phyloP scores from a whole-genome alignment of 2,113 vertebrate genomes.

The Sphyrna mokarran region DNA sequence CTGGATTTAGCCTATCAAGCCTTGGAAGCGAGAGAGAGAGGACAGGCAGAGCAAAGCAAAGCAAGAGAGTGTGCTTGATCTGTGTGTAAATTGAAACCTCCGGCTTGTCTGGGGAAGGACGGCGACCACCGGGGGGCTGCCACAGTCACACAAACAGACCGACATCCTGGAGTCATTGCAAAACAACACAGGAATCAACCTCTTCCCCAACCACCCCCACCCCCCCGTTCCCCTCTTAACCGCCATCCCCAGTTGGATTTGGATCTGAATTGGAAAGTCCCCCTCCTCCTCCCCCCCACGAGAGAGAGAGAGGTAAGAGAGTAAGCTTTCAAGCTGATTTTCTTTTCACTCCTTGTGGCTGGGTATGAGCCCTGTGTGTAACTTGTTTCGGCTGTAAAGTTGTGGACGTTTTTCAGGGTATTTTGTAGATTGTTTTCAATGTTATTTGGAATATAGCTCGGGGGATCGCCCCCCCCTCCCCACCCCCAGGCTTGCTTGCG shows the following conservation, averaged over 20 bases:
- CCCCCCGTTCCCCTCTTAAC: background rate
- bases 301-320: constrained; percentile 11
- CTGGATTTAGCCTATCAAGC: constrained; percentile 30
- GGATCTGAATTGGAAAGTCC: background rate
- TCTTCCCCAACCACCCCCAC: no score
- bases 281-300: no score
- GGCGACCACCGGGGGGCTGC: background rate
- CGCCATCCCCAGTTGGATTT: background rate
- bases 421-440: background rate
- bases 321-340: background rate
- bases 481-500: background rate
- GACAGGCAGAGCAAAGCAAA: background rate
- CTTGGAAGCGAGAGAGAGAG: background rate
- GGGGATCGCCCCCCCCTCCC: background rate
- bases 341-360: background rate
- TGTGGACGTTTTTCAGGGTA: background rate
- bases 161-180: background rate
- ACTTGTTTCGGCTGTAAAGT: constrained; percentile 6
- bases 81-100: constrained; percentile 21
- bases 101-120: constrained; percentile 7
- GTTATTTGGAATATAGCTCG: background rate
- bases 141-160: background rate
- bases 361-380: background rate
- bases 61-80: background rate
- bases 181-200: background rate